Percentiles rank a stretch among this genome's conserved stretches.
phyloP scores from a whole-genome alignment of 1,140 invertebrate species.

The Whitmania pigra region DNA sequence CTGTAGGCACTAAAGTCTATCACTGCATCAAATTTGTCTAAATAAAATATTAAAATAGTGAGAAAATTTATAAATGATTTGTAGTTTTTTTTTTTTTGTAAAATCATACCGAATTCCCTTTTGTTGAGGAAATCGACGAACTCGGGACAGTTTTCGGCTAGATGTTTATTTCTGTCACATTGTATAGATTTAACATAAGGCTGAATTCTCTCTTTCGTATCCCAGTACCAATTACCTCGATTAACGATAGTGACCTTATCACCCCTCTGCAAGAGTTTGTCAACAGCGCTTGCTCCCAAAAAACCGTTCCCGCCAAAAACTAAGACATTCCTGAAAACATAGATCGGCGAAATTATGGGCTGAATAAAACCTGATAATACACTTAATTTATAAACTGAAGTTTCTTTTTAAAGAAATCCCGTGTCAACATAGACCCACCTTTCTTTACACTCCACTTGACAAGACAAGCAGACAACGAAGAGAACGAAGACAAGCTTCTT shows the following conservation, averaged over 20 bases:
- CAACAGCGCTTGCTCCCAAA: constrained; percentile 40
- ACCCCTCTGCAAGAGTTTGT: constrained; percentile 33
- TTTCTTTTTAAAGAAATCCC: too few species aligned
- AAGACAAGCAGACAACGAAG: too few species aligned
- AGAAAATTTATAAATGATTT: too few species aligned
- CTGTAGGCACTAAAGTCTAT: constrained; percentile 46
- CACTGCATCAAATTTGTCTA: constrained; percentile 38
- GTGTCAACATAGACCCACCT: too few species aligned
- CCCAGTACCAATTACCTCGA: constrained; percentile 46
- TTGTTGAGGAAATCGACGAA: constrained; percentile 31
- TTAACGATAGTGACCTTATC: constrained; percentile 38
- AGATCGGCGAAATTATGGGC: neutral
- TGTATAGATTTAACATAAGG: constrained; percentile 36
- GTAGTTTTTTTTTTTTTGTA: neutral
- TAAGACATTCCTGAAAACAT: constrained; percentile 30
- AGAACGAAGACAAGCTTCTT: too few species aligned
- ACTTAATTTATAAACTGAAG: too few species aligned
- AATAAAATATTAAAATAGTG: neutral
- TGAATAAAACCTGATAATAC: too few species aligned
- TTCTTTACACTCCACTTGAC: too few species aligned
- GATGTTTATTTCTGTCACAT: constrained; percentile 41
- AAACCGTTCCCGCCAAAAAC: constrained; percentile 47
- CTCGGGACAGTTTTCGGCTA: constrained; percentile 29
- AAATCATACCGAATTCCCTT: constrained; percentile 13
- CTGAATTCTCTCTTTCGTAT: constrained; percentile 36